Conservation (phyloP, 2,113 vertebrate species). For the Coturnix japonica region DNA sequence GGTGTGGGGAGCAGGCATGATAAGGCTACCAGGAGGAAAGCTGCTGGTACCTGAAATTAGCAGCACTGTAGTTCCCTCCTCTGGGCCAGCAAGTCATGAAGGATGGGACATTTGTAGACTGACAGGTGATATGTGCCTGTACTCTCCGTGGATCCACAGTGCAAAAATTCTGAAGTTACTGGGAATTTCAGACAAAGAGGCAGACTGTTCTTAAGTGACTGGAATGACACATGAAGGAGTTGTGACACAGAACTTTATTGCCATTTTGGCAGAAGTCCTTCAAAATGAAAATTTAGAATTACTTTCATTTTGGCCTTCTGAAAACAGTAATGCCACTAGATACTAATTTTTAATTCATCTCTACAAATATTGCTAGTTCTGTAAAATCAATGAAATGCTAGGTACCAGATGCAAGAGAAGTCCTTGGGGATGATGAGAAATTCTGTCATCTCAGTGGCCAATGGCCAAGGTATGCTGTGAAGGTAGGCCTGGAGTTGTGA, state of each 20-base stretch:
- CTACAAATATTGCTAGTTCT: neutral
- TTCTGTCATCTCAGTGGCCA: neutral
- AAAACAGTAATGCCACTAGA: neutral
- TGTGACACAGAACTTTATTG: rapidly evolving
- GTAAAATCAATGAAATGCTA: neutral
- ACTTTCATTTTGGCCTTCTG: neutral
- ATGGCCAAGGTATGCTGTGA: neutral
- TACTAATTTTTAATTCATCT: neutral
- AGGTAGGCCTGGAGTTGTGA: neutral
- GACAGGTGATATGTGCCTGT: neutral
- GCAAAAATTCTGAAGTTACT: neutral
- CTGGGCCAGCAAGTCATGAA: neutral
- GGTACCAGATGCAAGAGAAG: neutral
- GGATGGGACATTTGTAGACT: neutral
- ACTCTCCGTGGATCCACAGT: neutral
- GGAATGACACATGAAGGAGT: rapidly evolving
- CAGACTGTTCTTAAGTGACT: neutral
- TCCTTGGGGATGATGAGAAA: rapidly evolving
- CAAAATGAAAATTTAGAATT: neutral
- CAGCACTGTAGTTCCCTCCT: neutral
- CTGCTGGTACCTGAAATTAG: neutral
- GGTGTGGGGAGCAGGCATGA: neutral
- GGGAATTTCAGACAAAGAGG: neutral
- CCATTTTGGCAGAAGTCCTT: neutral
- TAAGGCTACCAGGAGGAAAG: neutral